Base-by-base conservation (phyloP, 2,113 vertebrate species). In the Caloenas nicobarica region DNA sequence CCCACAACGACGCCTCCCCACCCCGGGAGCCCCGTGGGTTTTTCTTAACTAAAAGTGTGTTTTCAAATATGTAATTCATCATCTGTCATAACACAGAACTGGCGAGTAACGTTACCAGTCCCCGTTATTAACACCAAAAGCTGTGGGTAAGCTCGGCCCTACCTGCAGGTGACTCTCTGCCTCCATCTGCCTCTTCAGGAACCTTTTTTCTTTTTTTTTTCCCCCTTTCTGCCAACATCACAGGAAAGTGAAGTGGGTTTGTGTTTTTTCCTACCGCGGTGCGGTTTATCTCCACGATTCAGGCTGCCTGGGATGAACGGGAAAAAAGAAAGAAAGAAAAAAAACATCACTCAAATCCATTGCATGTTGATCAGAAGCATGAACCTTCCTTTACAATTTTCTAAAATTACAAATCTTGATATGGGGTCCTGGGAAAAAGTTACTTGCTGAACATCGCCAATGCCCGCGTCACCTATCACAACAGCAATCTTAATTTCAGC, bases 311-410 rank as follows among this genome's bases (percentile, higher is more conserved):
- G 44, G 44, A 13, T 4, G n/a, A 8, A n/a, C 2, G 25, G 13
- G 9, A 17, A 74, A 38, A 18, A 38, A 33, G 50, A 13, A 17
- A 44, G 44, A 44, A 46, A 46, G 17, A 46, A 64, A 25, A 1
- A 14, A 28, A 14, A 3, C n/a, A n/a, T 25, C 5, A 3, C 14
- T 38, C 17, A 3, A 1, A 33, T 42, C 44, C 58, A 36, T 13
- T 6, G 19, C 31, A 3, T 2, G 2, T 25, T 31, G 6, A n/a
- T 42, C 19, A 8, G 23, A 70, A 24, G 0, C 0, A 21, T 5
- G 10, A 16, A 3, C n/a, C 4, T 56, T 15, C 7, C 22, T 29
- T 26, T 17, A 8, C 7, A 2, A 1, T 44, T 64, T 53, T 42
- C 42, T 57, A 13, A 44, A 71, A 16, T 5, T 9, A 6, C 13